Evolutionary conservation across 2,113 vertebrate species (phyloP), one percentile per base, ranked within the genome.

Genomic region (Hippopotamus amphibius): DNA sequence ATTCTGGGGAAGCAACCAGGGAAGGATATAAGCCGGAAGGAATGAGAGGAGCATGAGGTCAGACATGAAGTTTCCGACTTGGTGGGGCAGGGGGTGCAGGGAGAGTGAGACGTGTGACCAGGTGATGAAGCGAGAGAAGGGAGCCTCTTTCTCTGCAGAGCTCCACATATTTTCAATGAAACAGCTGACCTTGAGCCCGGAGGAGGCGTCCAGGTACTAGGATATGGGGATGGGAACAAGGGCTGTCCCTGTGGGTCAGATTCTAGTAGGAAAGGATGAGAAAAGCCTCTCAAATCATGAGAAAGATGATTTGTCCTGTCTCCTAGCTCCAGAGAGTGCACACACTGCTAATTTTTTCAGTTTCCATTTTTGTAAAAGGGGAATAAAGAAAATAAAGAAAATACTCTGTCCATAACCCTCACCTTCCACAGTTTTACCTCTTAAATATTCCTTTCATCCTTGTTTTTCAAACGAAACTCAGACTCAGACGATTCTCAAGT

Each of bases 41-140:
- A 63, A 74, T 79, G n/a, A 88, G 17, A 66, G 33, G 72, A 46
- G 12, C 65, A 24, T 41, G 66, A 94, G 24, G n/a, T 61, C 65
- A 71, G 71, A 71, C 26, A 61, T 19, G 65, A 93, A n/a, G 68
- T 96, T 93, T 95, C 86, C 86, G 83, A n/a, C 12, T 19, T 79
- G 48, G 16, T 2, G 28, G 5, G 2, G 0, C 22, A 14, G 8
- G 26, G 0, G 8, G 50, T 30, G 3, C 37, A 37, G 16, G 24
- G 37, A 1, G 26, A 46, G 14, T 80, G 80, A 53, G 66, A 37
- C 5, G 28, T 33, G 9, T 21, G 24, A 30, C 57, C 37, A 71
- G 48, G 30, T 37, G 19, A 87, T 68, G 46, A 48, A 81, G 21
- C 2, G 0, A 68, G 37, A 33, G 22, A 46, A 72, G 3, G 13